These are phyloP conservation scores for Zaprionus tsacasi DNA, from an alignment of 1,140 invertebrate genomes.

Conservation along the genomic window DNA sequence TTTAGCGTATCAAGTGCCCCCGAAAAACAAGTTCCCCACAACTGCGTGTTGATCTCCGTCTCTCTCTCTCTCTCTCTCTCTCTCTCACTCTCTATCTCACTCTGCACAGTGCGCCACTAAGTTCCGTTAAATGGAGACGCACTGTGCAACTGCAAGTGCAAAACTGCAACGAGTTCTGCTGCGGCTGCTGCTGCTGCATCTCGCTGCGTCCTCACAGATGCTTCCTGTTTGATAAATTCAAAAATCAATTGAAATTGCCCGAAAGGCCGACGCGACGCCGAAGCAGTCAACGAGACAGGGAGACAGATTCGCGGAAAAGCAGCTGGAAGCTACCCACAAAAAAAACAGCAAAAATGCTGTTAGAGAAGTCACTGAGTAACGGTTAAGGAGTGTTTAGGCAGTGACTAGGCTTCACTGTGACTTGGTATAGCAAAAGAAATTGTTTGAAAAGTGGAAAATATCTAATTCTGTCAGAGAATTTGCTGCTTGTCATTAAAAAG, in stretches of 20 bases:
- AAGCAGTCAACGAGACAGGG: slow-evolving; percentile 37
- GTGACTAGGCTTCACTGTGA: background rate
- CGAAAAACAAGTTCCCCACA: background rate
- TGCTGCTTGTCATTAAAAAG: background rate
- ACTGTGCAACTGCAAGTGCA: slow-evolving; percentile 35
- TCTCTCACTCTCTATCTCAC: background rate
- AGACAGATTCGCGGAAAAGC: slow-evolving; percentile 76
- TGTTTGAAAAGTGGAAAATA: no score
- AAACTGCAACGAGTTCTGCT: slow-evolving; percentile 57
- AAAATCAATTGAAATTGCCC: slow-evolving; percentile 79
- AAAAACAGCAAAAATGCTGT: background rate
- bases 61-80: background rate
- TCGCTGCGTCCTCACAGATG: slow-evolving; percentile 63
- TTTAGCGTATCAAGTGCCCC: background rate
- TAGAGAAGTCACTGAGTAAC: slow-evolving; percentile 11
- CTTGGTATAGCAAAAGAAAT: no score
- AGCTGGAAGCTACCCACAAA: slow-evolving; percentile 69
- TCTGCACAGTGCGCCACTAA: slow-evolving; percentile 28
- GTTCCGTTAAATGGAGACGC: slow-evolving; percentile 74
- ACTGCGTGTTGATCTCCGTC: background rate
- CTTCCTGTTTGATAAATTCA: slow-evolving; percentile 81
- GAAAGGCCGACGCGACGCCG: slow-evolving; percentile 63
- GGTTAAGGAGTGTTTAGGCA: slow-evolving; percentile 12
- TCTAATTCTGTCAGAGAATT: no score
- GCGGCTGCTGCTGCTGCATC: slow-evolving; percentile 3